A percentile compares a stretch with the other conserved stretches of the same genome.
Conservation (phyloP, 2,113 vertebrate genomes). For the Anser brachyrhynchus region DNA sequence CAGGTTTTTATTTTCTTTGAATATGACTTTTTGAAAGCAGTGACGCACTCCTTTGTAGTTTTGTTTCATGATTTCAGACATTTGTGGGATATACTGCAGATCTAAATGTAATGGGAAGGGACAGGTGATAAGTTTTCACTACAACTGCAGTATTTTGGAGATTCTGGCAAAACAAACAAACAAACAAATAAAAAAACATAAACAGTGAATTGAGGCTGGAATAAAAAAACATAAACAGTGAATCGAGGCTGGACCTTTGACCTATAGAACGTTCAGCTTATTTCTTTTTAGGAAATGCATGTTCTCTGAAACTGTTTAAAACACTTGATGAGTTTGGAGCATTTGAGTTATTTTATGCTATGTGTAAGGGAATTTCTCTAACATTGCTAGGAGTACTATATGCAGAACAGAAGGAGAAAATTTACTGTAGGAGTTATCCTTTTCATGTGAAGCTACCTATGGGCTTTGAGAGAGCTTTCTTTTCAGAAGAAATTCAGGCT, state of each 20-base stretch:
- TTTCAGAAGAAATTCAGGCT: background rate
- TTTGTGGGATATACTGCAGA: background rate
- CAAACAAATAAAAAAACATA: background rate
- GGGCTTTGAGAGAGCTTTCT: background rate
- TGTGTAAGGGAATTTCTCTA: background rate
- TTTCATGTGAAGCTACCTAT: background rate
- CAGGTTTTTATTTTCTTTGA: background rate
- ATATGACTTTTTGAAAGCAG: background rate
- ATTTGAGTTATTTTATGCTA: background rate
- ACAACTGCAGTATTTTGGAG: background rate
- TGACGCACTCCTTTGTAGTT: background rate
- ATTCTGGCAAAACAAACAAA: background rate
- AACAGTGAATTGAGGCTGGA: background rate
- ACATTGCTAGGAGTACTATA: background rate
- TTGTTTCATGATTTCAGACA: background rate
- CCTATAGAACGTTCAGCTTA: background rate
- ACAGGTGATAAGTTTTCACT: background rate
- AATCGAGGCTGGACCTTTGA: background rate
- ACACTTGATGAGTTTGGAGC: background rate
- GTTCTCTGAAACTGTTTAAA: background rate
- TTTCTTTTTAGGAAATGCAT: background rate
- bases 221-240: background rate
- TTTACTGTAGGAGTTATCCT: background rate
- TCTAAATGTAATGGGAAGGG: background rate
- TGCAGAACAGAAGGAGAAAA: background rate